Evolutionary conservation across 1,140 invertebrate genomes (phyloP).

Genomic region (Mycetomoellerius zeteki): DNA sequence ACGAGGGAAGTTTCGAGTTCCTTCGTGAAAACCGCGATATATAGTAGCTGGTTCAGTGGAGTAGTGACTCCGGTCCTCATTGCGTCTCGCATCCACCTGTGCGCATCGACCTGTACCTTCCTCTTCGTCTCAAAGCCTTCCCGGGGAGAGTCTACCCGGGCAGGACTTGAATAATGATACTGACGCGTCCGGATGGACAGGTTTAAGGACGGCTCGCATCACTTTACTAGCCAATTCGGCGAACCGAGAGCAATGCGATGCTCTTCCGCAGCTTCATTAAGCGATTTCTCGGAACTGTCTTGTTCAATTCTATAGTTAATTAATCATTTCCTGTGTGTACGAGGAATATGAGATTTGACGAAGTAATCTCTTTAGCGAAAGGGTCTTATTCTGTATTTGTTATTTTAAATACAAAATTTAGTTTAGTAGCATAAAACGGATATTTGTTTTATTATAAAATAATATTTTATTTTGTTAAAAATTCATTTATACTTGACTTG

Average conservation of each 20-base stretch:
- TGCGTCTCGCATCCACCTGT: slow-evolving; percentile 49
- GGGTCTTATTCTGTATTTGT: not conserved
- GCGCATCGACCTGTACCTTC: not conserved
- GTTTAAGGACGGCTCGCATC: slow-evolving; percentile 61
- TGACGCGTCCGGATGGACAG: slow-evolving; percentile 63
- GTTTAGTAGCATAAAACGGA: not conserved
- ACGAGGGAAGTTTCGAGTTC: slow-evolving; percentile 72
- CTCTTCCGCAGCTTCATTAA: slow-evolving; percentile 67
- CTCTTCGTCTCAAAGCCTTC: slow-evolving; percentile 45
- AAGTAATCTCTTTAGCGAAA: slow-evolving; percentile 12
- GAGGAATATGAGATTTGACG: not conserved
- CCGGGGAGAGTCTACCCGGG: not conserved
- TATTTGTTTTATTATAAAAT: not conserved
- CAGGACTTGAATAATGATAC: slow-evolving; percentile 74
- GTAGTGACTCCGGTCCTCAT: slow-evolving; percentile 24
- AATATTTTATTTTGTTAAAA: not conserved
- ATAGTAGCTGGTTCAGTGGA: slow-evolving; percentile 45
- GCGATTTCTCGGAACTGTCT: slow-evolving; percentile 37
- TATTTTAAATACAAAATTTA: not conserved
- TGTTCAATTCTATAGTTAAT: slow-evolving; percentile 68
- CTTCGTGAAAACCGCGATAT: slow-evolving; percentile 61
- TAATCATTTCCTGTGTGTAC: slow-evolving; percentile 61
- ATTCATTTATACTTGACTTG: not conserved
- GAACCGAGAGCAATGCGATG: slow-evolving; percentile 52
- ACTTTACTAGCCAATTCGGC: slow-evolving; percentile 67